Conservation (phyloP, 2,888 invertebrate species). For the Subacronicta megacephala region DNA sequence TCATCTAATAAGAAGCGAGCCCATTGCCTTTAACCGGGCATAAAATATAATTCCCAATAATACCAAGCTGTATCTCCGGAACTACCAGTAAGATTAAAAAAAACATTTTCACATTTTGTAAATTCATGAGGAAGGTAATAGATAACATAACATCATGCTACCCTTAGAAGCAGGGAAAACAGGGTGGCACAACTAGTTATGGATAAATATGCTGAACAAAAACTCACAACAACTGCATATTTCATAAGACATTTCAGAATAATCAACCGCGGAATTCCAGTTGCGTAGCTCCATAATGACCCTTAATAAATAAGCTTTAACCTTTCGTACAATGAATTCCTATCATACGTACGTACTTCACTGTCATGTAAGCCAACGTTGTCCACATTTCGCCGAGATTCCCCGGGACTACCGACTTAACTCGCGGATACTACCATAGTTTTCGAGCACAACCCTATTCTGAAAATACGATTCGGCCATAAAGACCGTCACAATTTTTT, state of each 20-base stretch:
- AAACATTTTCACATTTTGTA: no score
- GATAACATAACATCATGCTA: no score
- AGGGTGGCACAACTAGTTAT: no score
- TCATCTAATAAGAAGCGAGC: no score
- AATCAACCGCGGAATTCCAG: constrained; percentile 28
- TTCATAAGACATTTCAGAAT: constrained; percentile 41
- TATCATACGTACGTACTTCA: constrained; percentile 48
- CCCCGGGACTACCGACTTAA: constrained; percentile 58
- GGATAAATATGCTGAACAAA: no score
- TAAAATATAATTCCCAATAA: no score
- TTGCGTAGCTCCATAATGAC: constrained; percentile 39
- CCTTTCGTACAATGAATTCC: constrained; percentile 51
- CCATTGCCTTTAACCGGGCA: no score
- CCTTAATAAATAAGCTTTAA: constrained; percentile 52
- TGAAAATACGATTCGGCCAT: constrained; percentile 7
- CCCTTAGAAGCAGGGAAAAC: no score
- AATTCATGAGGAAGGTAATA: no score
- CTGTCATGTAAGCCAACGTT: constrained; percentile 56
- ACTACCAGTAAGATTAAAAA: no score
- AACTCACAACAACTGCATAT: constrained; percentile 17
- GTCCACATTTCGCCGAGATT: constrained; percentile 58
- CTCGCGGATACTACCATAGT: constrained; percentile 53
- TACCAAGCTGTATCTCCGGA: no score
- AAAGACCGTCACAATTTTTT: background rate
- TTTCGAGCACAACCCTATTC: constrained; percentile 53